These are phyloP conservation scores for Pedionomus torquatus DNA, from an alignment of 2,113 vertebrate genomes.

Conservation along the genomic window DNA sequence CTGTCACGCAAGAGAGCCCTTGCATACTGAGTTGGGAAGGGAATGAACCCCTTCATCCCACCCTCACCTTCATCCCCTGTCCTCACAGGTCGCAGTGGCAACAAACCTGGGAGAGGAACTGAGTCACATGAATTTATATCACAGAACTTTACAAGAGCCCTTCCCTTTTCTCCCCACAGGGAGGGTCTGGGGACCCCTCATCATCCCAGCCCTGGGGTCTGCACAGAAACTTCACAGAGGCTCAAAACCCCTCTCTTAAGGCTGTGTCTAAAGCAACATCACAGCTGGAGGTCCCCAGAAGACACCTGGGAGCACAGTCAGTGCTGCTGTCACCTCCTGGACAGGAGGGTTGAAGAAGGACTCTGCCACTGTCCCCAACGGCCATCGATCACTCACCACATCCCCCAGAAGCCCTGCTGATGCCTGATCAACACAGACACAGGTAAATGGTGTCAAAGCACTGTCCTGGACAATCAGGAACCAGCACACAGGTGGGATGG, in stretches of 20 bases:
- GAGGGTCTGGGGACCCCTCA: neutral
- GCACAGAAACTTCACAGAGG: neutral
- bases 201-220: neutral
- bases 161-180: neutral
- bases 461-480: neutral
- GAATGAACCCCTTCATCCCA: neutral
- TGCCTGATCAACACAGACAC: neutral
- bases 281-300: neutral
- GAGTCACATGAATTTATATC: neutral
- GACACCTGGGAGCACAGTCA: neutral
- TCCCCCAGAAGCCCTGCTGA: neutral
- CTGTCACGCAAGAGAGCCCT: neutral
- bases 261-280: neutral
- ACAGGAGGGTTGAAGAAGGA: neutral
- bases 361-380: neutral
- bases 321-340: neutral
- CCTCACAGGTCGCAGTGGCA: neutral
- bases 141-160: neutral
- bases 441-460: neutral
- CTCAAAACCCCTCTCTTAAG: neutral
- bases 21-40: neutral
- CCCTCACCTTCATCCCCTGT: neutral
- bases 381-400: rapidly evolving
- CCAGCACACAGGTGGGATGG: neutral
- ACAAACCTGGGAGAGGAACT: neutral